Evolutionary conservation across 2,113 vertebrate genomes (phyloP), one percentile per base, ranked within the genome.

Genomic region (Aix galericulata): DNA sequence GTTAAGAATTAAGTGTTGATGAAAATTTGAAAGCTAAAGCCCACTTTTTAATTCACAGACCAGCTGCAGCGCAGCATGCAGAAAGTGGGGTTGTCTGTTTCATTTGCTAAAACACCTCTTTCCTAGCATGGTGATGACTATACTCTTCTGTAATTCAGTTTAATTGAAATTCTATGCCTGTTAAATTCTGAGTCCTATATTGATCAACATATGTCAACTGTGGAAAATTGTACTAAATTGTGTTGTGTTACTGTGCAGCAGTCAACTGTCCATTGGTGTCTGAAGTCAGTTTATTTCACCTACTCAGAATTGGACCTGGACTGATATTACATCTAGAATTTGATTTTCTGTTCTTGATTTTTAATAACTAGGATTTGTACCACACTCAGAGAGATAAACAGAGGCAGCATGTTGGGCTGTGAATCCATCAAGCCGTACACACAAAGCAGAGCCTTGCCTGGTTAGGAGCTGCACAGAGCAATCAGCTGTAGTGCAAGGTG

Each of bases 111-210:
- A 94, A 92, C 81, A 89, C 94, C 87, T 96, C 82, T 93, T 91
- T 80, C 82, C 64, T 88, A 76, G 78, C 81, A 82, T 2, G 10
- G 83, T 75, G 89, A 96, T 94, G 93, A 87, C 93, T 96, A 68
- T 85, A 95, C 94, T 96, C 94, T 94, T 94, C 71, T 12, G 95
- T 97, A 96, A 98, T 97, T 96, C 96, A 94, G 82, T 97, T 97
- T 97, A 98, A 98, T 97, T 97, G 96, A 95, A 97, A 98, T 97
- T 96, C 95, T 93, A 97, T 96, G 97, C 97, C 94, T 97, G 95
- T 97, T 97, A 97, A 97, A 97, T 97, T 96, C 94, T 48, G 88
- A 97, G 97, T 94, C 95, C 87, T 96, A 22, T 96, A 98, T 97
- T 96, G 97, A 98, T 97, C 96, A 97, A 96, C 97, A 97, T 96